Base-by-base conservation (phyloP, 53 echinoderm and acorn worm species). In the Apostichopus leukothele region DNA sequence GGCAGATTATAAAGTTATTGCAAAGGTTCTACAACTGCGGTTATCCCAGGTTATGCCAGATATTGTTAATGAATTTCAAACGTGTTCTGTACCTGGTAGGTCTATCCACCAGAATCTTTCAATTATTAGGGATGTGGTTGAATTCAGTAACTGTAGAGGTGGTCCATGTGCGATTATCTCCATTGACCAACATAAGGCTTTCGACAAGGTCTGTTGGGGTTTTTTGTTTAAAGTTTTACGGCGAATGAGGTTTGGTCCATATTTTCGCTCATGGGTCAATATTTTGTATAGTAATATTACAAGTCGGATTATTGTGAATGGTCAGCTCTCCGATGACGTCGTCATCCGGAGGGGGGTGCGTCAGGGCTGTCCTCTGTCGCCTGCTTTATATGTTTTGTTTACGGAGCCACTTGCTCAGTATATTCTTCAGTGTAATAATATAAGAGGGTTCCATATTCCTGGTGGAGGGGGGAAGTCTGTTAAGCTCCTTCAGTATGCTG, bases 1-100 rank as follows among this genome's bases (percentile, higher is more conserved):
- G 5, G 87, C 80, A 8, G 93, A 95, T 74, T 91, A 93, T 53
- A 95, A 91, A 80, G 91, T 94, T 19, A 57, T 92, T 39, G 23
- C 94, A 11, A 92, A 92, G 61, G 12, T 89, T 27, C 51, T 94
- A 12, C 88, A 90, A 9, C 53, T 74, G 53, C 75, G 92, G 6
- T 14, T 94, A 4, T 74, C 77, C 51, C 76, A 55, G 11, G 86
- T 75, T 76, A 53, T 91, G 52, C 26, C 27, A 1, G 66, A 66
- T 53, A 79, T 93, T 67, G 27, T 93, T 3, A 83, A 88, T 71
- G 57, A 27, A 4, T 86, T 83, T 71, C 93, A 93, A 67, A 54
- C 90, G 1, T 95, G 91, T 85, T 73, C 90, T 50, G 92, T 95
- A 1, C 87, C 93, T 7, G 90, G 93, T 13, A 74, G 95, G 25